Percentiles rank a stretch among this genome's conserved stretches.
phyloP scores from a whole-genome alignment of 2,888 invertebrate genomes.

The Phalera bucephala region DNA sequence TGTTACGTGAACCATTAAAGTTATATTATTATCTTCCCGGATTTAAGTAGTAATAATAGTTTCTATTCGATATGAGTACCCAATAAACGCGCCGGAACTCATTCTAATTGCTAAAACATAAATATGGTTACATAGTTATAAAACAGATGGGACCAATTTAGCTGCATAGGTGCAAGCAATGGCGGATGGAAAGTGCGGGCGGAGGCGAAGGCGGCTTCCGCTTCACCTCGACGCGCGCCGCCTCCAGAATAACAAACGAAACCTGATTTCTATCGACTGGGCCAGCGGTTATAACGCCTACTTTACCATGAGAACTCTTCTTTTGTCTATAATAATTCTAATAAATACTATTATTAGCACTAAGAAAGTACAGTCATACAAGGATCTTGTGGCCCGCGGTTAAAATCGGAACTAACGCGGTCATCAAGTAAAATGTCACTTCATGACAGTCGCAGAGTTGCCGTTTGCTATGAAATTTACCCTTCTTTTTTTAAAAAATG shows the following conservation, averaged over 20 bases:
- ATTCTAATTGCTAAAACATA: conserved; percentile 16
- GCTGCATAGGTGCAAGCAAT: conserved; percentile 58
- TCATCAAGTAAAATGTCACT: too few relatives aligned
- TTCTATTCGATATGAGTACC: not conserved
- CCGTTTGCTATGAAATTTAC: too few relatives aligned
- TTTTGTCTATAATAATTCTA: conserved; percentile 35
- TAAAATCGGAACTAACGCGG: too few relatives aligned
- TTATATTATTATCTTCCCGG: not conserved
- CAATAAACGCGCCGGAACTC: conserved; percentile 1
- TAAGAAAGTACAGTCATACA: not conserved
- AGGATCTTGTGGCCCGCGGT: too few relatives aligned
- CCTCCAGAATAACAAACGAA: conserved; percentile 80
- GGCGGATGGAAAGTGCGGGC: conserved; percentile 79
- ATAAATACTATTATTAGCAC: conserved; percentile 30
- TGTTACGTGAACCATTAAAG: not conserved
- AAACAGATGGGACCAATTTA: conserved; percentile 55
- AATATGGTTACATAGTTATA: conserved; percentile 31
- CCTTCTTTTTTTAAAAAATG: too few relatives aligned
- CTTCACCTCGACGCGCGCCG: conserved; percentile 57
- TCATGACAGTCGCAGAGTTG: too few relatives aligned
- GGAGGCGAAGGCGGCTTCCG: conserved; percentile 67
- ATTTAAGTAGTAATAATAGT: not conserved
- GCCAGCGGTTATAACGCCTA: conserved; percentile 61
- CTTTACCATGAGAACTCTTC: conserved; percentile 39
- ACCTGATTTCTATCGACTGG: conserved; percentile 80